Conservation (phyloP, 2,113 vertebrate species). For the Gallinago undulata region DNA sequence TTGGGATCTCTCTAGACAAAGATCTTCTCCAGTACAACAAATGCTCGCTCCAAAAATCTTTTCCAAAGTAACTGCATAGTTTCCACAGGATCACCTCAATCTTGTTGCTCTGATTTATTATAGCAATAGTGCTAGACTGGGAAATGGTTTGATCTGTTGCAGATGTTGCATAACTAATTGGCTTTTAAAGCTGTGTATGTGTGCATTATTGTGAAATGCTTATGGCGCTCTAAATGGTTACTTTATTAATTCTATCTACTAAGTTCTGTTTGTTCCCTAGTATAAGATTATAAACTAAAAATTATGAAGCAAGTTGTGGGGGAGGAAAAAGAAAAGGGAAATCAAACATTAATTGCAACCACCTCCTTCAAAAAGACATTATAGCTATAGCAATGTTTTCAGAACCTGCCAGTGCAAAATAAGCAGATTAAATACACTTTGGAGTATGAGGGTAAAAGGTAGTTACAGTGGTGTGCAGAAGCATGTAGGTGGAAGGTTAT, state of each 20-base stretch:
- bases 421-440: neutral
- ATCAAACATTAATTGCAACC: neutral
- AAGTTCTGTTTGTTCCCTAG: neutral
- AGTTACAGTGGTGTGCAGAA: neutral
- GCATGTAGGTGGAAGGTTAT: neutral
- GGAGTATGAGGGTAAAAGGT: neutral
- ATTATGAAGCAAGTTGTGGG: neutral
- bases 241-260: neutral
- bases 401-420: neutral
- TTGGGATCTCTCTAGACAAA: neutral
- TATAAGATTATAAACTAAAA: neutral
- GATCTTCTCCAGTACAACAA: neutral
- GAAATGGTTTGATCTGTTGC: neutral
- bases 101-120: neutral
- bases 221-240: neutral
- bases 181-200: neutral
- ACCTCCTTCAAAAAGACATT: neutral
- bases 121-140: neutral
- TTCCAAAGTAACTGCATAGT: neutral
- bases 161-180: neutral
- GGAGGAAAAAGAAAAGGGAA: neutral
- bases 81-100: neutral
- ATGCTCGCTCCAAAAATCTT: neutral
- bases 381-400: neutral
- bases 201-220: neutral